A percentile compares a stretch with the other conserved stretches of the same genome.
These are phyloP conservation scores for Hyalella azteca DNA, from an alignment of 2,888 invertebrate genomes.

Conservation along the genomic window DNA sequence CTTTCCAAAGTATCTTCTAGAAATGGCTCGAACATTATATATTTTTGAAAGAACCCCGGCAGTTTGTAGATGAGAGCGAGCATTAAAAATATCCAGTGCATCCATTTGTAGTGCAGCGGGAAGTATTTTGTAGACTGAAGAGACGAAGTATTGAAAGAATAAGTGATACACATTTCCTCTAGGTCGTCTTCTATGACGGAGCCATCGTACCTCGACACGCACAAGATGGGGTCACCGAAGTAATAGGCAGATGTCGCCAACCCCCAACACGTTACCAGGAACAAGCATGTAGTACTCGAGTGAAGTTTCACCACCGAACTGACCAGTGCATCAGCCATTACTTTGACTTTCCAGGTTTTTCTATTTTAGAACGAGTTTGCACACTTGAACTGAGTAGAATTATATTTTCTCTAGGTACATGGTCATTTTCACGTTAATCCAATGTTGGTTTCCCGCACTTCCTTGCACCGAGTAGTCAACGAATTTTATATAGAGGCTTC, in stretches of 20 bases:
- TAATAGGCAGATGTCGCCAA: conserved; percentile 15
- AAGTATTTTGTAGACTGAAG: conserved; percentile 22
- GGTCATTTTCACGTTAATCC: too few relatives aligned
- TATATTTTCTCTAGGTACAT: too few relatives aligned
- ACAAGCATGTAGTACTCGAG: neutral
- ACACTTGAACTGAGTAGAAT: too few relatives aligned
- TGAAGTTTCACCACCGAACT: conserved; percentile 21
- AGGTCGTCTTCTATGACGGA: conserved; percentile 4
- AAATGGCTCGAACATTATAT: neutral
- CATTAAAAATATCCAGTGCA: conserved; percentile 38
- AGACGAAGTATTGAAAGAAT: conserved; percentile 23
- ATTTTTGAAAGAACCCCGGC: neutral
- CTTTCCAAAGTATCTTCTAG: neutral
- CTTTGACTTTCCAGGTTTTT: neutral
- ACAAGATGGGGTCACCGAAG: conserved; percentile 25
- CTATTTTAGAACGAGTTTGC: too few relatives aligned
- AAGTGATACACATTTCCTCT: conserved; percentile 33
- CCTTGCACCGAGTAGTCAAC: too few relatives aligned
- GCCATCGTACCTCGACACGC: conserved; percentile 17
- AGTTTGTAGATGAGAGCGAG: conserved; percentile 35
- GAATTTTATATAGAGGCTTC: too few relatives aligned
- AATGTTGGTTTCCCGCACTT: too few relatives aligned
- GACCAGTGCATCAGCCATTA: neutral
- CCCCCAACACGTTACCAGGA: conserved; percentile 15
- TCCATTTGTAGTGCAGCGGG: conserved; percentile 40